Percentiles rank a stretch among this genome's conserved stretches.
These are phyloP conservation scores for Amiota minor DNA, from an alignment of 2,888 invertebrate genomes.

Conservation along the genomic window DNA sequence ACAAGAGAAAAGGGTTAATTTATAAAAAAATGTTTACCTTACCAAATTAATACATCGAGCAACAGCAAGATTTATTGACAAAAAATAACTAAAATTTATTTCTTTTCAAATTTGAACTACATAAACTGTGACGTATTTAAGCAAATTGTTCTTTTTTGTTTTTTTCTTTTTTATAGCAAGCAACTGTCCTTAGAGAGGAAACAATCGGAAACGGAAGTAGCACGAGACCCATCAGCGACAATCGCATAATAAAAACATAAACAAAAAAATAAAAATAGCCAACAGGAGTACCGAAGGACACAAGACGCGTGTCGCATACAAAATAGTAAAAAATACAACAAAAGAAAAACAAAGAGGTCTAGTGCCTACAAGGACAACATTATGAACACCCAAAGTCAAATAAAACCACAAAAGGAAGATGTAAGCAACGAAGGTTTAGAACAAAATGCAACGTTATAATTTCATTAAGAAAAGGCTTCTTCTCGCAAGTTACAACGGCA, in stretches of 20 bases:
- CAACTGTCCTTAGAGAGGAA: conserved; percentile 49
- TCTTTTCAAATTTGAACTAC: no score
- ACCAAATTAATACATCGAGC: no score
- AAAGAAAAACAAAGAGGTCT: conserved; percentile 35
- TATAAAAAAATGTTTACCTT: no score
- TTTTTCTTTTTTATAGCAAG: conserved; percentile 4
- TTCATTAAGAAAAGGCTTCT: conserved; percentile 57
- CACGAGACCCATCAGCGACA: conserved; percentile 28
- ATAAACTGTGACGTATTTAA: no score
- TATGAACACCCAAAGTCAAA: background rate
- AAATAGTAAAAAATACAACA: conserved; percentile 42
- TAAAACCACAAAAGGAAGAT: background rate
- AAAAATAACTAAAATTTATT: no score
- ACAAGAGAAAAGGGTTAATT: no score
- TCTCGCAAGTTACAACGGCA: background rate
- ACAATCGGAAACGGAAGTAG: conserved; percentile 24
- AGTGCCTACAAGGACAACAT: background rate
- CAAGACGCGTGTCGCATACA: conserved; percentile 49
- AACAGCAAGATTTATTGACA: no score
- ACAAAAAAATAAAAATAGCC: conserved; percentile 4
- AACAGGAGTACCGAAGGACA: conserved; percentile 14
- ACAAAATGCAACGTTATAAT: conserved; percentile 60
- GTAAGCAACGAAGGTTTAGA: background rate
- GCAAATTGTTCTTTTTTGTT: conserved; percentile 3
- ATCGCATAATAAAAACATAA: conserved; percentile 36